Base-by-base conservation (phyloP, 2,797 vertebrate genomes). In the Ceyx erithaca region DNA sequence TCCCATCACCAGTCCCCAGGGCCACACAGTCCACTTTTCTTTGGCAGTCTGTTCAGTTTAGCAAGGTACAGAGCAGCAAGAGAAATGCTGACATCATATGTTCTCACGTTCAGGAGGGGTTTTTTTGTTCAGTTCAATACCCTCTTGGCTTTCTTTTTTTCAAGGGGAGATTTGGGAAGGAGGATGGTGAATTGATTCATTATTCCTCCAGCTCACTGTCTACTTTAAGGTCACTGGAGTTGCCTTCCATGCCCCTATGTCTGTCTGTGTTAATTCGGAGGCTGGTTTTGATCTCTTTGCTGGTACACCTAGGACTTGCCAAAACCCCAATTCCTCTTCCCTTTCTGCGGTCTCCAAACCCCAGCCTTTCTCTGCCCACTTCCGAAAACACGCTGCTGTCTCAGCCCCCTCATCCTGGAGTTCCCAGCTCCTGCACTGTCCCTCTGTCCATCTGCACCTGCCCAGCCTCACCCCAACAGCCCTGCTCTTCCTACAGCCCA, bases 321-420 rank as follows among this genome's bases (percentile, higher is more conserved):
- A 73, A 88, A 59, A 41, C 58, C 70, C 25, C 0, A 1, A 6
- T 48, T 68, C 52, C 63, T 93, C 41, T 69, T 63, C 78, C 67
- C 40, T 41, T 81, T 67, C 54, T 40, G 79, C 1, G 0, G 9
- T 35, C 46, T 90, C 81, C 49, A 83, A 78, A 80, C 64, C 26
- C 46, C n/a, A 72, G 0, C 23, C 25, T 33, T 63, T 14, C 85
- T 51, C 58, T 91, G 15, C 72, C 40, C 22, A 4, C 72, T 79
- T 75, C 76, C 35, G 10, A 18, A 73, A 80, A 12, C 1, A 0
- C 3, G 30, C 46, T 40, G 22, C 46, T 66, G 3, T 35, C 62
- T 52, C 1, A 1, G 10, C 3, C 10, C 21, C 15, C 45, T 37
- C 2, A 0, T 18, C 40, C 23, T 2, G 2, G n/a, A 6, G 14